These are phyloP conservation scores for Ectobius pallidus DNA, from an alignment of 2,888 invertebrate genomes.

Conservation along the genomic window DNA sequence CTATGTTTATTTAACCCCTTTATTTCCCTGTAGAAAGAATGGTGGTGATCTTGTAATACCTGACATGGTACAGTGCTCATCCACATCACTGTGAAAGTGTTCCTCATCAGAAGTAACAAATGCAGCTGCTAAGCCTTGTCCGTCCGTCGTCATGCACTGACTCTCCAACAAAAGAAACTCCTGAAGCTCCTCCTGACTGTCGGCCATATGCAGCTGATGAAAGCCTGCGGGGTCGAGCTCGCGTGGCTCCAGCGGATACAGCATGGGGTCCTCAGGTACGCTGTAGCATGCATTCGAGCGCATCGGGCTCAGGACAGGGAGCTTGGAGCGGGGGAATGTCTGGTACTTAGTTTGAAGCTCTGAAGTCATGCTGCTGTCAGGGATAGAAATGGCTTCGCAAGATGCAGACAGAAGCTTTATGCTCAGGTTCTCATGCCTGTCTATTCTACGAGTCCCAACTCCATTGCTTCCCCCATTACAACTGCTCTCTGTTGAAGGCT, in stretches of 20 bases:
- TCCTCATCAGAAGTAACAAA: slow-evolving; percentile 46
- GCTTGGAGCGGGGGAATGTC: slow-evolving; percentile 61
- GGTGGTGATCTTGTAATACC: no score
- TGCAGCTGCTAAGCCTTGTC: slow-evolving; percentile 59
- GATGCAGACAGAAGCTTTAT: slow-evolving; percentile 52
- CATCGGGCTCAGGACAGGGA: slow-evolving; percentile 49
- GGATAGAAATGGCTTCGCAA: slow-evolving; percentile 31
- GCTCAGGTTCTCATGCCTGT: slow-evolving; percentile 29
- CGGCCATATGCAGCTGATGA: slow-evolving; percentile 64
- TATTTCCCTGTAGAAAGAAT: no score
- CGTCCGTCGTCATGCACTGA: slow-evolving; percentile 59
- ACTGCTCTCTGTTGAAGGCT: slow-evolving; percentile 58
- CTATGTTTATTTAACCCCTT: no score
- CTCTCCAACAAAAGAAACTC: slow-evolving; percentile 66
- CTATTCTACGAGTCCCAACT: slow-evolving; percentile 44
- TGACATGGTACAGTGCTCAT: slow-evolving; percentile 46
- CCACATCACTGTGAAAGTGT: slow-evolving; percentile 39
- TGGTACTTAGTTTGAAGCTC: slow-evolving; percentile 48
- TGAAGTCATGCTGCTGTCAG: slow-evolving; percentile 32
- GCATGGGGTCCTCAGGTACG: slow-evolving; percentile 41
- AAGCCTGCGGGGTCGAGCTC: slow-evolving; percentile 63
- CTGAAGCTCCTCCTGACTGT: slow-evolving; percentile 66
- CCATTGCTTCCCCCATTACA: slow-evolving; percentile 51
- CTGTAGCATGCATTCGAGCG: slow-evolving; percentile 39
- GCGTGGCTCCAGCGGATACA: slow-evolving; percentile 63